phyloP scores from a whole-genome alignment of 2,888 invertebrate genomes.

The Alloscopus bannaensis region DNA sequence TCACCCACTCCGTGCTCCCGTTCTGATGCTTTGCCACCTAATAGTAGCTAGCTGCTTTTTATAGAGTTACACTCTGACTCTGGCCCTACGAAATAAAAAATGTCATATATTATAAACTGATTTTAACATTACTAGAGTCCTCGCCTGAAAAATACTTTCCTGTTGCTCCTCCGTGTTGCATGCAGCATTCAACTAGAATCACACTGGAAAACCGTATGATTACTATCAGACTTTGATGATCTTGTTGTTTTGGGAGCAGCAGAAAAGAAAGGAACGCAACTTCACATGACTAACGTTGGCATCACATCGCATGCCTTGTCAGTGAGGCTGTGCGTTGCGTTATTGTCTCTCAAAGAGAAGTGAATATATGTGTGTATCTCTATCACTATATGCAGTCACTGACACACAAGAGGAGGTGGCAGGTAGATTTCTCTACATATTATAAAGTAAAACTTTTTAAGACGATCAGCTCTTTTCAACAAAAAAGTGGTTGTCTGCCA shows the following conservation, averaged over 20 bases:
- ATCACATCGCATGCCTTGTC: conserved; percentile 48
- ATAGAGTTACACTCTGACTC: not conserved
- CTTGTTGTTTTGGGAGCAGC: conserved; percentile 59
- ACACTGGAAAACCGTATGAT: conserved; percentile 47
- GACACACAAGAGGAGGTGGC: not conserved
- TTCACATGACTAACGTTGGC: conserved; percentile 14
- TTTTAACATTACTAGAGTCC: conserved; percentile 46
- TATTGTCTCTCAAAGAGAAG: not conserved
- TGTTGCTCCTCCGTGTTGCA: conserved; percentile 13
- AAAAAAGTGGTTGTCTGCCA: conserved; percentile 63
- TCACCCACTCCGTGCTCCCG: too few relatives aligned
- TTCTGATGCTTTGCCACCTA: too few relatives aligned
- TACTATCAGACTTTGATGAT: conserved; percentile 45
- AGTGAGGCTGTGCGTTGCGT: conserved; percentile 6
- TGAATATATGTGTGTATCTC: conserved; percentile 6
- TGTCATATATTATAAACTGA: too few relatives aligned
- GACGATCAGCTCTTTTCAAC: conserved; percentile 47
- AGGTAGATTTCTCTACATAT: conserved; percentile 34
- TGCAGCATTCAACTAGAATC: conserved; percentile 25
- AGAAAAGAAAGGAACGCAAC: conserved; percentile 22
- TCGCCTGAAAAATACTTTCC: too few relatives aligned
- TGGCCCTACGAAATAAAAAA: not conserved
- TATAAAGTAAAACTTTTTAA: conserved; percentile 42
- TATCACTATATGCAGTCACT: conserved; percentile 9
- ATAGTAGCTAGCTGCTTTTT: too few relatives aligned